phyloP scores from a whole-genome alignment of 2,888 invertebrate genomes.

The Alloplasta piceator region DNA sequence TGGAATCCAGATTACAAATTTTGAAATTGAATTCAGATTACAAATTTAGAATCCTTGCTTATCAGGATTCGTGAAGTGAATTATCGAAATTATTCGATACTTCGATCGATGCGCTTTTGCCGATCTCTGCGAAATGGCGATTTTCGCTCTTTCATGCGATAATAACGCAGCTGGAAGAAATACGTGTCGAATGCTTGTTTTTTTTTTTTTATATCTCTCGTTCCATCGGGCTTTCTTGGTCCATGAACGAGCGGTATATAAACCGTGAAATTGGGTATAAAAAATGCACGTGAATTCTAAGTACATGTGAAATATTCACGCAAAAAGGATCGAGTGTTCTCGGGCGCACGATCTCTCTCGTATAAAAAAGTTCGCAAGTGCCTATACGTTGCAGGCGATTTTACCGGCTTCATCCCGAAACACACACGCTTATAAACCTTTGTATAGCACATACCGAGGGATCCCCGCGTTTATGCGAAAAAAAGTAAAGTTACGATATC shows the following conservation, averaged over 20 bases:
- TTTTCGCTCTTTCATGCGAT: no score
- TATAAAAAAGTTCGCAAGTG: conserved; percentile 62
- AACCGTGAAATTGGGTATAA: conserved; percentile 78
- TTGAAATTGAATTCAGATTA: no score
- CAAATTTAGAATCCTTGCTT: no score
- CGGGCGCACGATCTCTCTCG: conserved; percentile 19
- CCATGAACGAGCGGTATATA: conserved; percentile 67
- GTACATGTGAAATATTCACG: conserved; percentile 78
- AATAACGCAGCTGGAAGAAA: no score
- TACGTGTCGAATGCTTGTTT: no score
- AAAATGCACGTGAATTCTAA: conserved; percentile 78
- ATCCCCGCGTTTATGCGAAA: conserved; percentile 40
- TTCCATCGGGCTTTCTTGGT: neutral
- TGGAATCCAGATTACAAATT: no score
- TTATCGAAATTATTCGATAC: no score
- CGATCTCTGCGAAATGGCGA: no score
- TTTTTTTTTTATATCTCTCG: no score
- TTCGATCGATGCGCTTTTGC: no score
- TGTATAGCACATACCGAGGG: conserved; percentile 6
- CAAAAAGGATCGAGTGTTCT: conserved; percentile 66
- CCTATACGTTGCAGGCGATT: conserved; percentile 24
- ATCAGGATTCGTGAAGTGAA: no score
- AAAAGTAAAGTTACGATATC: conserved; percentile 50
- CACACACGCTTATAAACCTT: neutral
- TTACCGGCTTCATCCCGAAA: conserved; percentile 12